These are phyloP conservation scores for Sipha maydis DNA, from an alignment of 2,888 invertebrate genomes.

Conservation along the genomic window DNA sequence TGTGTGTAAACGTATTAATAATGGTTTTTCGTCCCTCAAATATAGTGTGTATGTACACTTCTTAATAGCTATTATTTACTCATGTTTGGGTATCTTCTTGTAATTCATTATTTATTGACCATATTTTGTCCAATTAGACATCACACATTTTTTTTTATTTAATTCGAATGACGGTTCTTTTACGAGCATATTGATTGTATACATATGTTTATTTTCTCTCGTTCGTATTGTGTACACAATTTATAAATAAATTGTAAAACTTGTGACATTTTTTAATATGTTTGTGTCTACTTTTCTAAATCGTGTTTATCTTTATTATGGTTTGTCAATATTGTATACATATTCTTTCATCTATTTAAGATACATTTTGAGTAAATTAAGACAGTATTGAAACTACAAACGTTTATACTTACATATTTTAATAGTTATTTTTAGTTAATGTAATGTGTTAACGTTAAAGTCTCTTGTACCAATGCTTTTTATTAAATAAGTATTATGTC, in stretches of 20 bases:
- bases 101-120: neutral
- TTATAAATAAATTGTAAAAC: neutral
- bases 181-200: neutral
- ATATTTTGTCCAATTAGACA: neutral
- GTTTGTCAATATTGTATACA: neutral
- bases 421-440: neutral
- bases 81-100: neutral
- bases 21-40: conserved; percentile 1
- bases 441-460: conserved; percentile 14
- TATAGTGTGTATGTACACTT: conserved; percentile 2
- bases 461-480: neutral
- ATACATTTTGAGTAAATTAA: neutral
- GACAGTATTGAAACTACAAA: neutral
- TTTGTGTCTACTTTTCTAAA: too few relatives aligned
- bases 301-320: neutral
- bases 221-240: neutral
- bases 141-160: neutral
- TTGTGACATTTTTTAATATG: too few relatives aligned
- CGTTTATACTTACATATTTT: neutral
- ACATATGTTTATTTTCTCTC: neutral
- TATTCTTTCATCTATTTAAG: neutral
- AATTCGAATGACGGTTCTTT: neutral
- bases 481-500: neutral
- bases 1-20: neutral
- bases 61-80: conserved; percentile 24